phyloP scores from a whole-genome alignment of 2,113 vertebrate species.

The Microcebus jonahi region DNA sequence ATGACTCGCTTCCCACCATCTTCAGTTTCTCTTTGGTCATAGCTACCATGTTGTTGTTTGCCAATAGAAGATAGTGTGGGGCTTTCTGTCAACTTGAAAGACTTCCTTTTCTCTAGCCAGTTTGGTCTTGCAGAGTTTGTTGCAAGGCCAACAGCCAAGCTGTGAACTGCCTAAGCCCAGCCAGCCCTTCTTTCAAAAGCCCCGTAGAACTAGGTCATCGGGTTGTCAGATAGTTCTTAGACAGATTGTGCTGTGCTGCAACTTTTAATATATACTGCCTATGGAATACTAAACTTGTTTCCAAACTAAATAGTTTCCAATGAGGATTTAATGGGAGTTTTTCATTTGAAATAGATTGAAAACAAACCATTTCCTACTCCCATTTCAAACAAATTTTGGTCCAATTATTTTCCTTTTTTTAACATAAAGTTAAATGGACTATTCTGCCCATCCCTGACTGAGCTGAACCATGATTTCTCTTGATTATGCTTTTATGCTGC shows the following conservation, averaged over 20 bases:
- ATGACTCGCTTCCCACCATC: not conserved
- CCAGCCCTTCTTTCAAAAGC: constrained; percentile 28
- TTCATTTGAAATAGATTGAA: constrained; percentile 87
- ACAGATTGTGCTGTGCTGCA: constrained; percentile 60
- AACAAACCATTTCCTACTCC: constrained; percentile 87
- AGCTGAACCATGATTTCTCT: constrained; percentile 86
- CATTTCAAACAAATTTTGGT: constrained; percentile 87
- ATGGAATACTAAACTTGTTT: constrained; percentile 82
- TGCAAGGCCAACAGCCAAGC: not conserved
- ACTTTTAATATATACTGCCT: constrained; percentile 65
- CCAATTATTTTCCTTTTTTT: constrained; percentile 88
- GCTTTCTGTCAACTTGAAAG: constrained; percentile 7
- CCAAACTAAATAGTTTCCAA: constrained; percentile 87
- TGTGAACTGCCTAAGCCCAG: not conserved
- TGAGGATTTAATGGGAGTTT: constrained; percentile 85
- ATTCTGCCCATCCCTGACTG: constrained; percentile 86
- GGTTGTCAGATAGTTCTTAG: constrained; percentile 65
- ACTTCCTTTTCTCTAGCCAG: constrained; percentile 1
- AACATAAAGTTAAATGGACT: constrained; percentile 88
- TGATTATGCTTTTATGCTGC: constrained; percentile 88
- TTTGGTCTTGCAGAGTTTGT: not conserved
- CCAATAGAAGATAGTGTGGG: not conserved
- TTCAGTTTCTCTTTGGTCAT: not conserved
- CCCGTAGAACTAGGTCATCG: constrained; percentile 52
- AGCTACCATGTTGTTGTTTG: not conserved